These are phyloP conservation scores for Synanthedon andrenaeformis DNA, from an alignment of 2,888 invertebrate species.

Conservation along the genomic window DNA sequence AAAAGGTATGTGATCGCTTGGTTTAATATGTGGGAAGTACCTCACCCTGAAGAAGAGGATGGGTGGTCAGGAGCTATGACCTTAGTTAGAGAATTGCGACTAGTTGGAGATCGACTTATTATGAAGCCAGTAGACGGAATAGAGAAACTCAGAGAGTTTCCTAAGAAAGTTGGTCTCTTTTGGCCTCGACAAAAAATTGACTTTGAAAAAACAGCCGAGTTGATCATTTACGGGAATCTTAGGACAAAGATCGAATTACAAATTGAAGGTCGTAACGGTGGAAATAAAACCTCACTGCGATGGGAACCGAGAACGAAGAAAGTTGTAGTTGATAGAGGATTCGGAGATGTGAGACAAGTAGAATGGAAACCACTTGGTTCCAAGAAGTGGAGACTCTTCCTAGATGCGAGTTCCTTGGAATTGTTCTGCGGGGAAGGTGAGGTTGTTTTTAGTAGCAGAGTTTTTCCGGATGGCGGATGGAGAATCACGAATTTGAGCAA, in stretches of 20 bases:
- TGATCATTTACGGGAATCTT: conserved; percentile 33
- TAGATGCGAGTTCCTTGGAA: conserved; percentile 55
- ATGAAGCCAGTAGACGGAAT: conserved; percentile 46
- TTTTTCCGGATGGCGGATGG: conserved; percentile 49
- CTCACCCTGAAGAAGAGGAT: conserved; percentile 41
- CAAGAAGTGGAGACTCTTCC: conserved; percentile 39
- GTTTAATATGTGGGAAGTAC: conserved; percentile 58
- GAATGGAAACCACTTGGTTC: conserved; percentile 42
- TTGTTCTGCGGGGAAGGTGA: conserved; percentile 60
- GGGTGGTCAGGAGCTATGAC: conserved; percentile 62
- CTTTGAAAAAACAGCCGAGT: conserved; percentile 41
- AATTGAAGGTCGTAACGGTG: conserved; percentile 38
- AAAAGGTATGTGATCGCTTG: conserved; percentile 47
- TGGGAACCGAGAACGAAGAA: conserved; percentile 21
- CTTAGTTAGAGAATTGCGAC: conserved; percentile 39
- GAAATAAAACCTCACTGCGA: conserved; percentile 20
- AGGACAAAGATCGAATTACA: conserved; percentile 28
- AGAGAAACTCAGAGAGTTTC: conserved; percentile 25
- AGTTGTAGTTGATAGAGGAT: conserved; percentile 38
- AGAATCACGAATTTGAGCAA: conserved; percentile 36
- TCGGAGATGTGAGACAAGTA: conserved; percentile 44
- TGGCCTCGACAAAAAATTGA: conserved; percentile 15
- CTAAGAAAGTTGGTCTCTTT: conserved; percentile 22
- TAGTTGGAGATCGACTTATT: conserved; percentile 34
- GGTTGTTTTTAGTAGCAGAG: conserved; percentile 53